A percentile compares a stretch with the other conserved stretches of the same genome.
phyloP scores from a whole-genome alignment of 2,888 invertebrate species.

The Clitarchus hookeri region DNA sequence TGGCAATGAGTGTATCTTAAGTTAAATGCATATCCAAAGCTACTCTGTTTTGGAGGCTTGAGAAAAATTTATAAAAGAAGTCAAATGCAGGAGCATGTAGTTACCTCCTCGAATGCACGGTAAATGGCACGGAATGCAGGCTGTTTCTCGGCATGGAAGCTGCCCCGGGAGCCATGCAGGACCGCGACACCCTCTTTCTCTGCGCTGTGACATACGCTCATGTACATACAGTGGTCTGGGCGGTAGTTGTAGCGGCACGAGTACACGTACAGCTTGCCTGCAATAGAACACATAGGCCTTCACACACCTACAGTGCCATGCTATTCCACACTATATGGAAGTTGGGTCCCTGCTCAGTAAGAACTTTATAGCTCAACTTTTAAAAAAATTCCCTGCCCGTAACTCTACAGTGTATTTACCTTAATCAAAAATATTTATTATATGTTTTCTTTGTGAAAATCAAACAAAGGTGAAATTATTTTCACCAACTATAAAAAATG shows the following conservation, averaged over 20 bases:
- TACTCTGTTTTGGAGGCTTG: background rate
- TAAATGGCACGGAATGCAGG: constrained; percentile 80
- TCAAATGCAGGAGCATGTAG: constrained; percentile 26
- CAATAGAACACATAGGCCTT: constrained; percentile 44
- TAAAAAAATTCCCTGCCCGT: no score
- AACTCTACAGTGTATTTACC: no score
- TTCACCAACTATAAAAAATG: no score
- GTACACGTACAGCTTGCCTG: constrained; percentile 76
- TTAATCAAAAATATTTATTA: no score
- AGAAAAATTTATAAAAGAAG: background rate
- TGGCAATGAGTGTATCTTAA: no score
- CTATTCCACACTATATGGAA: no score
- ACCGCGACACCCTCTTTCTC: constrained; percentile 76
- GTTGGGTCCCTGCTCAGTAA: no score
- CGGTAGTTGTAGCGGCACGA: constrained; percentile 91
- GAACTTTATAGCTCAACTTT: no score
- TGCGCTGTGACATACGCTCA: constrained; percentile 78
- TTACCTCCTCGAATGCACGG: constrained; percentile 63
- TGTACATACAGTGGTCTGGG: constrained; percentile 96
- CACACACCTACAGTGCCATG: background rate
- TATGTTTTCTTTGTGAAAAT: no score
- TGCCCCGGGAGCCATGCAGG: constrained; percentile 85
- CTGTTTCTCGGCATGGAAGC: constrained; percentile 84
- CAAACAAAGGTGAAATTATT: no score
- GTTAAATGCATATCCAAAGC: no score